These are phyloP conservation scores for Euborellia annulipes DNA, from an alignment of 1,140 invertebrate species.

Conservation along the genomic window DNA sequence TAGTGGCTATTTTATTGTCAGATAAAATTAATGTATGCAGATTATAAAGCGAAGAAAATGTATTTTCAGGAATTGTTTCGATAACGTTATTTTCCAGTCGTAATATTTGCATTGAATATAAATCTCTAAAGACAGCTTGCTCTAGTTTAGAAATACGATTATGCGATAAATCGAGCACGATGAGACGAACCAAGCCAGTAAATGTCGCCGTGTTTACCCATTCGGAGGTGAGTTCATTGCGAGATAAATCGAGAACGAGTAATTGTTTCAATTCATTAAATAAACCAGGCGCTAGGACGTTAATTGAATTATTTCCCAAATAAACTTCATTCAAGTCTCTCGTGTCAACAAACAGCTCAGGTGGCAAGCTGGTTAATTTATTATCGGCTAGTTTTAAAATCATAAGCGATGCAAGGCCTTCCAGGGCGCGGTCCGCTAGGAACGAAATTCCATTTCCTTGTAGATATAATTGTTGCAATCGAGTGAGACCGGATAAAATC, in stretches of 20 bases:
- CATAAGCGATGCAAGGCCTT: conserved; percentile 57
- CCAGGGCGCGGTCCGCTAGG: conserved; percentile 64
- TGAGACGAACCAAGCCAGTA: conserved; percentile 58
- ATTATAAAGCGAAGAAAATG: conserved; percentile 63
- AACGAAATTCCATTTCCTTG: conserved; percentile 53
- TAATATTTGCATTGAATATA: conserved; percentile 65
- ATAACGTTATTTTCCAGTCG: conserved; percentile 70
- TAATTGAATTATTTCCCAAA: conserved; percentile 72
- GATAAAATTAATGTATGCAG: conserved; percentile 73
- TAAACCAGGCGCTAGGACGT: conserved; percentile 66
- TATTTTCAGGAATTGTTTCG: conserved; percentile 61
- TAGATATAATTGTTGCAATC: conserved; percentile 45
- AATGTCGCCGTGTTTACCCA: conserved; percentile 82
- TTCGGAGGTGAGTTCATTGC: conserved; percentile 69
- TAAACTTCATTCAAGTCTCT: conserved; percentile 67
- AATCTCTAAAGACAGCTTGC: conserved; percentile 58
- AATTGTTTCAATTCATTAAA: conserved; percentile 69
- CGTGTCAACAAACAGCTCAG: conserved; percentile 64
- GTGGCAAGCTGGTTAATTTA: conserved; percentile 60
- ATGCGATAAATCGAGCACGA: conserved; percentile 63
- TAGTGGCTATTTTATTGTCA: conserved; percentile 62
- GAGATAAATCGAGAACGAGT: conserved; percentile 63
- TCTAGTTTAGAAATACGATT: conserved; percentile 68
- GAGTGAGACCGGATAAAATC: conserved; percentile 51
- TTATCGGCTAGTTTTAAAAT: conserved; percentile 69